Conservation (phyloP, 2,113 vertebrate genomes). For the Syngnathoides biaculeatus region DNA sequence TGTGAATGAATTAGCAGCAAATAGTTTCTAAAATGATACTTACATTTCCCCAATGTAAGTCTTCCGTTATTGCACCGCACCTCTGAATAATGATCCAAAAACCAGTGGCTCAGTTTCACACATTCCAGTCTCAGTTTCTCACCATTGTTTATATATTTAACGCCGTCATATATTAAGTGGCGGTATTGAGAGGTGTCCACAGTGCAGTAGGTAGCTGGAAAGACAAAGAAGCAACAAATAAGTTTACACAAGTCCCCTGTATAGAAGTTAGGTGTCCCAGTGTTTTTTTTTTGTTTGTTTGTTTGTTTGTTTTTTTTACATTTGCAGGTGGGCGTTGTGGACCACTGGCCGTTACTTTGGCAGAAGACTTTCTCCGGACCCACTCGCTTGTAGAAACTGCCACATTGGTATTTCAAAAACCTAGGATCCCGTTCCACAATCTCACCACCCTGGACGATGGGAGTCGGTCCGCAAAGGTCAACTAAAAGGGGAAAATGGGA, state of each 20-base stretch:
- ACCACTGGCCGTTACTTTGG: conserved; percentile 19
- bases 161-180: accelerated
- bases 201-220: conserved; percentile 18
- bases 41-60: accelerated
- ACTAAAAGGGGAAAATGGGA: conserved; percentile 21
- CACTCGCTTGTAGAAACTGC: accelerated
- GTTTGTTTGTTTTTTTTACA: conserved; percentile 19
- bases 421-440: accelerated
- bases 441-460: background rate
- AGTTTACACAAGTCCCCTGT: background rate
- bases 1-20: background rate
- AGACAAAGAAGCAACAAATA: conserved; percentile 1
- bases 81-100: accelerated
- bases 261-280: background rate
- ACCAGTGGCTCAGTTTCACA: accelerated
- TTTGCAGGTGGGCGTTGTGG: conserved; percentile 12
- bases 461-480: background rate
- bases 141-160: background rate
- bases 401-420: conserved; percentile 27
- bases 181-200: accelerated
- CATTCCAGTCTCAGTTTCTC: accelerated
- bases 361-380: conserved; percentile 31
- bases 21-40: conserved; percentile 15
- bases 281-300: background rate
- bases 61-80: accelerated